These are phyloP conservation scores for Bos javanicus DNA, from an alignment of 2,113 vertebrate species.

Conservation along the genomic window DNA sequence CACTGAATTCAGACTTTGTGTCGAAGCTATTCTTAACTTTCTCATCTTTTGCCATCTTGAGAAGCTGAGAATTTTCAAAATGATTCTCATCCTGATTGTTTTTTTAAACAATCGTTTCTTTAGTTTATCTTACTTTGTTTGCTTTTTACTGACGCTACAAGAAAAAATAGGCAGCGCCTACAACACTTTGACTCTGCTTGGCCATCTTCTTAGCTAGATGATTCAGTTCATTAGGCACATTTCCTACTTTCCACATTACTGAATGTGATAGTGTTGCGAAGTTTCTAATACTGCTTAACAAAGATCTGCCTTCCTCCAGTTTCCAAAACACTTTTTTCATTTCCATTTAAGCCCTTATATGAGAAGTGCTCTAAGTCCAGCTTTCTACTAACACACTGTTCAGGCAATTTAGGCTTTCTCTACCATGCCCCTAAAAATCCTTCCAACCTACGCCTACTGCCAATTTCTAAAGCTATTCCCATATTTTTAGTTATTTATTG, in stretches of 20 bases:
- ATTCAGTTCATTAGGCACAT: background rate
- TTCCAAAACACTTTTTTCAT: background rate
- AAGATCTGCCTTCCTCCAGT: background rate
- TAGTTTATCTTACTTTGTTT: background rate
- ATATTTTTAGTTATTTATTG: slow-evolving; percentile 12
- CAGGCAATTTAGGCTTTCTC: background rate
- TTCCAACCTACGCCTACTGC: background rate
- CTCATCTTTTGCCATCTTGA: background rate
- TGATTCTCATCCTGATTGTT: background rate
- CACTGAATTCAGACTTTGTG: background rate
- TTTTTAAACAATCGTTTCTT: background rate
- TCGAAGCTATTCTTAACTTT: background rate
- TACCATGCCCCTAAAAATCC: background rate
- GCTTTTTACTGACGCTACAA: background rate
- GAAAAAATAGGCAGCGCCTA: background rate
- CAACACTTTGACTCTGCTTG: background rate
- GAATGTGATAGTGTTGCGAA: background rate
- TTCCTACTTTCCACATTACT: background rate
- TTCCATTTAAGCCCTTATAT: background rate
- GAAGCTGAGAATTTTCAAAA: slow-evolving; percentile 6
- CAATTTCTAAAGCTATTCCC: background rate
- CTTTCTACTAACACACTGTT: background rate
- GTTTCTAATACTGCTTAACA: background rate
- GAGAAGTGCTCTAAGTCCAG: background rate
- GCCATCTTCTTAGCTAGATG: background rate